Base-by-base conservation (phyloP, 2,797 vertebrate genomes). In the Gymnoscopelus microlampas region DNA sequence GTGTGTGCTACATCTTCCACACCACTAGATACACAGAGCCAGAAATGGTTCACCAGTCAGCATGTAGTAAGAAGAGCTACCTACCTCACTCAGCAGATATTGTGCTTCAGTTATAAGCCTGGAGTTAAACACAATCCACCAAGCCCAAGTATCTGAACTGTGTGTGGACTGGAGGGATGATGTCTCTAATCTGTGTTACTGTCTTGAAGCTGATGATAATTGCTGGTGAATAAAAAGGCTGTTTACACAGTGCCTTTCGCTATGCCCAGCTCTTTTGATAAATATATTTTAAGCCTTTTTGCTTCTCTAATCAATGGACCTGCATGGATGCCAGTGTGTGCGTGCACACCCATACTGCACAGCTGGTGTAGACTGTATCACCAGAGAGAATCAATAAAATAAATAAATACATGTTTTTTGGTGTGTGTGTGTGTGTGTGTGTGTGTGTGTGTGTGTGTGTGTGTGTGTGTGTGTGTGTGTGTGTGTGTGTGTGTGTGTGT, bases 151-250 rank as follows among this genome's bases (percentile, higher is more conserved):
- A 81, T 83, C 81, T 80, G 85, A 83, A 78, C 79, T 44, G 39
- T 9, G 39, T 9, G 67, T 73, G 77, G 66, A 50, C 82, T 83
- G 78, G 78, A 87, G 80, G 64, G 71, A 78, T 87, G 71, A 78
- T 87, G 87, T 90, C 89, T 85, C 83, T 87, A 73, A 88, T 83
- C 66, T 76, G 85, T 80, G 61, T 48, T 62, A 66, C 76, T 80
- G 73, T 65, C 61, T 79, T 32, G 55, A 53, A 35, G 35, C 15
- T 66, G 24, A 35, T 35, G 12, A 60, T 10, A 65, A 62, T 66
- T 35, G 32, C 32, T 35, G 32, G 62, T 73, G 50, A 77, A 60
- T 51, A 71, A 58, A 81, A 65, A 82, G 58, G 70, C 74, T 74
- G 78, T 23, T 56, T 3, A 63, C 74, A 79, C 68, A 19, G 49